These are phyloP conservation scores for Heliconius hermathena DNA, from an alignment of 1,140 invertebrate genomes.

Conservation along the genomic window DNA sequence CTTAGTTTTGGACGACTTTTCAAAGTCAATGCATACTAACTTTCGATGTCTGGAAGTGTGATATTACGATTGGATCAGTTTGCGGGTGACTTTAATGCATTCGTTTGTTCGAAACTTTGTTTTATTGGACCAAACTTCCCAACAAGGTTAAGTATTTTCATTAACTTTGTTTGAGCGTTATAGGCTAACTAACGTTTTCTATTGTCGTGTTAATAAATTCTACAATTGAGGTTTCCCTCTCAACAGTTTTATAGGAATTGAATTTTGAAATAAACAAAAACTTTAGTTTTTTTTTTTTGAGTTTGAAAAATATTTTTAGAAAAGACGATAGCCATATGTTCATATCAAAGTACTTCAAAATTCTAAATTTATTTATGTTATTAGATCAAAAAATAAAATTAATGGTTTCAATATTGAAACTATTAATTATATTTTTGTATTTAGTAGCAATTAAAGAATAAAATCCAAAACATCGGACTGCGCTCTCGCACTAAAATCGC, in stretches of 20 bases:
- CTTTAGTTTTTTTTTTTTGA: background rate
- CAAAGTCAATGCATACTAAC: conserved; percentile 82
- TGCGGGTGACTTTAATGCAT: conserved; percentile 78
- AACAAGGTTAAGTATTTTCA: conserved; percentile 72
- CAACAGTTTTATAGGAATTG: conserved; percentile 25
- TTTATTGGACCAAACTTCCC: conserved; percentile 74
- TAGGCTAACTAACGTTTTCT: conserved; percentile 51
- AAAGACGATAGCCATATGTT: too few species aligned
- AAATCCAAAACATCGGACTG: too few species aligned
- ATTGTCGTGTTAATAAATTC: conserved; percentile 45
- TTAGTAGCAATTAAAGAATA: too few species aligned
- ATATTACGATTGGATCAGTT: conserved; percentile 80
- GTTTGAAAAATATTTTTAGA: too few species aligned
- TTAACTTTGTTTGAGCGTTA: conserved; percentile 56
- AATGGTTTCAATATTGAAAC: too few species aligned
- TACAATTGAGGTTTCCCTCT: conserved; percentile 31
- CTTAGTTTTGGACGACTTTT: conserved; percentile 81
- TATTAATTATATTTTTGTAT: too few species aligned
- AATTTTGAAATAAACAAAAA: background rate
- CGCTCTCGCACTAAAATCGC: too few species aligned
- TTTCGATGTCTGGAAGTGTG: conserved; percentile 78
- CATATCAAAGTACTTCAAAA: too few species aligned
- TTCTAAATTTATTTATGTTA: too few species aligned
- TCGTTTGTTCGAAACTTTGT: conserved; percentile 79
- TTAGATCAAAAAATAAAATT: too few species aligned